These are phyloP conservation scores for Lasiurus borealis DNA, from an alignment of 2,113 vertebrate genomes.

Conservation along the genomic window DNA sequence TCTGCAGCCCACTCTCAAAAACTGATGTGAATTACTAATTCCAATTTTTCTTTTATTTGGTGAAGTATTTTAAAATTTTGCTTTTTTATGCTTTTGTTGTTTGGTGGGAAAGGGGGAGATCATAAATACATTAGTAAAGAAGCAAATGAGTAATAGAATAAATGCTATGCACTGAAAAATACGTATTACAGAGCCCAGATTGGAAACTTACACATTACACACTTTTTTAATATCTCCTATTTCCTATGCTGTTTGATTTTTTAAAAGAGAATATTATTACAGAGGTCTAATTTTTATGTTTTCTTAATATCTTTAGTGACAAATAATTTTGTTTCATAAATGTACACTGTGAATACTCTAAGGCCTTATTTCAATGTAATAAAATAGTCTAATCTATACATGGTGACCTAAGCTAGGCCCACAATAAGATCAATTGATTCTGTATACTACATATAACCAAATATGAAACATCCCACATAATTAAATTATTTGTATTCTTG, in stretches of 20 bases:
- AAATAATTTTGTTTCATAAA: conserved; percentile 55
- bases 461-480: background rate
- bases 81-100: background rate
- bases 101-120: background rate
- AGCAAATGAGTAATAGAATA: background rate
- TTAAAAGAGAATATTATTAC: background rate
- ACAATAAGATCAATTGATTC: background rate
- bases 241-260: background rate
- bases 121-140: background rate
- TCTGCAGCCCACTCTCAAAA: background rate
- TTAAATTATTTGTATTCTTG: background rate
- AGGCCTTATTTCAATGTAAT: conserved; percentile 21
- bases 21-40: background rate
- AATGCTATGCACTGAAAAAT: background rate
- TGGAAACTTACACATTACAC: conserved; percentile 11
- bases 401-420: background rate
- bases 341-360: background rate
- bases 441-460: background rate
- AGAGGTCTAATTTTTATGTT: conserved; percentile 36
- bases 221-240: background rate
- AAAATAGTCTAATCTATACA: background rate
- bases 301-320: conserved; percentile 36
- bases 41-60: conserved; percentile 8
- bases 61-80: conserved; percentile 7
- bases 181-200: background rate